A percentile compares a stretch with the other conserved stretches of the same genome.
Conservation (phyloP, 2,888 invertebrate genomes). For the Lutraria lutraria region DNA sequence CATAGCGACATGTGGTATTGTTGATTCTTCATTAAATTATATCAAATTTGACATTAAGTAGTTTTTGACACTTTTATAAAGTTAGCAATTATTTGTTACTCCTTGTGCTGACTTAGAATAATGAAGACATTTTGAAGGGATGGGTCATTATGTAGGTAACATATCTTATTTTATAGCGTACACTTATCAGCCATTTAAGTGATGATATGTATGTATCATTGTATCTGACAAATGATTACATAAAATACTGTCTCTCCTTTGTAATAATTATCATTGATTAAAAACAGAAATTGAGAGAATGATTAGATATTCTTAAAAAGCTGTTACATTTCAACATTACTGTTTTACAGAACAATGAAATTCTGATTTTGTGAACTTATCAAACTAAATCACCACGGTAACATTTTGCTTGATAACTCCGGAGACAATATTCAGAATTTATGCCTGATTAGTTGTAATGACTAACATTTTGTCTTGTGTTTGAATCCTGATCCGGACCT, state of each 20-base stretch:
- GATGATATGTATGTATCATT: no score
- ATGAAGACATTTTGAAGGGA: not conserved
- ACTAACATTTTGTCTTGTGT: conserved; percentile 16
- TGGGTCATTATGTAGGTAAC: not conserved
- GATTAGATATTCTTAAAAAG: no score
- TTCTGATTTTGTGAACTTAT: no score
- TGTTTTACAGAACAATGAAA: no score
- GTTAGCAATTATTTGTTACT: conserved; percentile 30
- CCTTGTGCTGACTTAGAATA: not conserved
- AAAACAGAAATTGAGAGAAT: no score
- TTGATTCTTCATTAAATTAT: conserved; percentile 41
- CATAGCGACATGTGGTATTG: conserved; percentile 25
- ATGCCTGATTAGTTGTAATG: not conserved
- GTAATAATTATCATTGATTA: no score
- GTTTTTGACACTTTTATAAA: conserved; percentile 66
- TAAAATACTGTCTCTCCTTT: no score
- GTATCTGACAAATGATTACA: no score
- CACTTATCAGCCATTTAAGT: not conserved
- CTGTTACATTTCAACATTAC: no score
- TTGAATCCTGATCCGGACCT: not conserved
- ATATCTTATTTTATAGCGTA: not conserved
- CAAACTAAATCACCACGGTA: not conserved
- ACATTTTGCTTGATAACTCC: not conserved
- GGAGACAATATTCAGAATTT: not conserved
- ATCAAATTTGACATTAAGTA: conserved; percentile 56